phyloP scores from a whole-genome alignment of 2,113 vertebrate genomes.

The Cephalopterus ornatus region DNA sequence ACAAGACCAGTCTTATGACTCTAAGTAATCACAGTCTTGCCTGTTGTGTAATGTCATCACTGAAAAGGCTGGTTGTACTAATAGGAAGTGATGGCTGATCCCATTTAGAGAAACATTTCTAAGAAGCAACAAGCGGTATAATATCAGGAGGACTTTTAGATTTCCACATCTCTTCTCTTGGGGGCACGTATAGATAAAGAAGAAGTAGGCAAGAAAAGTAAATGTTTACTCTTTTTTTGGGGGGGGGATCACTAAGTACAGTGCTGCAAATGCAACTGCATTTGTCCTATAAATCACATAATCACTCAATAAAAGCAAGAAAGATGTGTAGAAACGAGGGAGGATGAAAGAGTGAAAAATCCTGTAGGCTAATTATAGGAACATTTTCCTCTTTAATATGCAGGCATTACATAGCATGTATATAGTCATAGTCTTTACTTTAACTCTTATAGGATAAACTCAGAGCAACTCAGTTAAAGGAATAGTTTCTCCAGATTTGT shows the following conservation, averaged over 20 bases:
- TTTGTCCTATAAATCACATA: slow-evolving; percentile 42
- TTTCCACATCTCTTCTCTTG: slow-evolving; percentile 45
- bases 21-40: slow-evolving; percentile 64
- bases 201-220: slow-evolving; percentile 15
- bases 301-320: slow-evolving; percentile 24
- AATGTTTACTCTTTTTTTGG: background rate
- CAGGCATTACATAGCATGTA: background rate
- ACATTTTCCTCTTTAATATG: background rate
- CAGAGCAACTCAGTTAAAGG: background rate
- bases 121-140: slow-evolving; percentile 22
- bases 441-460: background rate
- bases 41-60: slow-evolving; percentile 31
- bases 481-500: background rate
- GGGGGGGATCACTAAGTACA: background rate
- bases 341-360: slow-evolving; percentile 7
- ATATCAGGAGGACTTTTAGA: slow-evolving; percentile 45
- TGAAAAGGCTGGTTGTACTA: slow-evolving; percentile 70
- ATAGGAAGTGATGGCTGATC: slow-evolving; percentile 74
- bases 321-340: background rate
- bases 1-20: slow-evolving; percentile 64
- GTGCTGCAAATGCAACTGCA: background rate
- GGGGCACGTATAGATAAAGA: slow-evolving; percentile 6
- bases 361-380: background rate
- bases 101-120: slow-evolving; percentile 61
- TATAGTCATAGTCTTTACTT: background rate